These are phyloP conservation scores for Leucania comma DNA, from an alignment of 2,888 invertebrate species.

Conservation along the genomic window DNA sequence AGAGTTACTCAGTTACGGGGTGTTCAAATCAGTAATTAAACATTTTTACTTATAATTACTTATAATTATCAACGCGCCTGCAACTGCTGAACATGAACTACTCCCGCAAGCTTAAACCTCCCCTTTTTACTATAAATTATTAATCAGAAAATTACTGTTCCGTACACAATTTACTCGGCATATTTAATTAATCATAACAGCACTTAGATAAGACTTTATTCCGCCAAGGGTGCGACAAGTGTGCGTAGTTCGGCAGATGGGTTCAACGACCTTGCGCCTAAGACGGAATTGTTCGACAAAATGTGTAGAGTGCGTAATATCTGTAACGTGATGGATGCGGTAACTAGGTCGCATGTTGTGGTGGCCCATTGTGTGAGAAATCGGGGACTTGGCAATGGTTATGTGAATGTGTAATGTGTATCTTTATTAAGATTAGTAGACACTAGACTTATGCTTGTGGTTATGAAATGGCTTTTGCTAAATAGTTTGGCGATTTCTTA, in stretches of 20 bases:
- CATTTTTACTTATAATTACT: background rate
- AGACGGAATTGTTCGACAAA: constrained; percentile 69
- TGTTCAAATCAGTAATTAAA: background rate
- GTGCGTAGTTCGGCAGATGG: constrained; percentile 46
- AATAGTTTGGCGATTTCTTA: background rate
- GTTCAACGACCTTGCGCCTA: constrained; percentile 72
- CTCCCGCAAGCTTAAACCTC: background rate
- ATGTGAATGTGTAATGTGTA: background rate
- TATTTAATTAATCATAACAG: constrained; percentile 43
- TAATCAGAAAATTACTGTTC: constrained; percentile 25
- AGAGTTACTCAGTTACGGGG: background rate
- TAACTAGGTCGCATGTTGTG: constrained; percentile 55
- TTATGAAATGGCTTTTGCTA: background rate
- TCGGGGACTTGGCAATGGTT: constrained; percentile 6
- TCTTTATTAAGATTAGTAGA: constrained; percentile 11
- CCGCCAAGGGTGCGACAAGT: constrained; percentile 38
- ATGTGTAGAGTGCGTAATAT: constrained; percentile 48
- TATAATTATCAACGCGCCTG: background rate
- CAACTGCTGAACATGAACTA: background rate
- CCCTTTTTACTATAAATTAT: constrained; percentile 4
- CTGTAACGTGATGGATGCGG: constrained; percentile 58
- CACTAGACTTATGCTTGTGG: background rate
- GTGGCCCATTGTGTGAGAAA: constrained; percentile 23
- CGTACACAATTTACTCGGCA: constrained; percentile 2
- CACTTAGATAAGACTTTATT: constrained; percentile 18